Evolutionary conservation across 2,888 invertebrate genomes (phyloP), one percentile per base, ranked within the genome.

Genomic region (Andrena camellia): DNA sequence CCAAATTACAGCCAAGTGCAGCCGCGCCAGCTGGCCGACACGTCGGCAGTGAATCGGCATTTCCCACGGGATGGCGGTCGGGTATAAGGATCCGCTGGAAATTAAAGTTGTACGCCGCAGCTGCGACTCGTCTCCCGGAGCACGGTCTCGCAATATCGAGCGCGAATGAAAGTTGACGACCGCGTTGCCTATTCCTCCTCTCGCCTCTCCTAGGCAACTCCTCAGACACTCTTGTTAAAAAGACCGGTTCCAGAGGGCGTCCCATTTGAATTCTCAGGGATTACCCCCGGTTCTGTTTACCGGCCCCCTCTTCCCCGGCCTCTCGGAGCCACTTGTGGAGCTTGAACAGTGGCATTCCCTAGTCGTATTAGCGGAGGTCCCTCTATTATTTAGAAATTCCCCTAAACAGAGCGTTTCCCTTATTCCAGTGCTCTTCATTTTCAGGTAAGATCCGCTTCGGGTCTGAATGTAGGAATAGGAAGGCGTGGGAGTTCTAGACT

Each of bases 91-190:
- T 42, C 8, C 33, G 35, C n/a, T 57, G 75, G 62, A 78, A 81
- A 85, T 85, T 85, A 81, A 85, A 85, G 69, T 81, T 85, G 85
- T 81, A 78, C 48, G 66, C 52, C 64, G 66, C 81, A 81, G 78
- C 54, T 85, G 78, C 78, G 72, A 72, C 72, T 69, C 50, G 60
- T 64, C 60, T 42, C 13, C 42, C 31, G 67, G 59, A 72, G 84
- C 76, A 79, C 42, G 64, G 26, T 0, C 63, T 62, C 48, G 78
- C 83, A 83, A 83, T 83, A 82, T 83, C 52, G 69, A 52, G 50
- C 63, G 33, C 29, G 67, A 74, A 59, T 50, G 59, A 66, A 31
- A 67, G 50, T 6, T 2, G 71, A 20, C 42, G 57, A 23, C 29
- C 26, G 59, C 26, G 35, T 52, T 26, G 48, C 67, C 23, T 26